Evolutionary conservation across 2,797 vertebrate species (phyloP), one percentile per base, ranked within the genome.

Genomic region (Oreortyx pictus): DNA sequence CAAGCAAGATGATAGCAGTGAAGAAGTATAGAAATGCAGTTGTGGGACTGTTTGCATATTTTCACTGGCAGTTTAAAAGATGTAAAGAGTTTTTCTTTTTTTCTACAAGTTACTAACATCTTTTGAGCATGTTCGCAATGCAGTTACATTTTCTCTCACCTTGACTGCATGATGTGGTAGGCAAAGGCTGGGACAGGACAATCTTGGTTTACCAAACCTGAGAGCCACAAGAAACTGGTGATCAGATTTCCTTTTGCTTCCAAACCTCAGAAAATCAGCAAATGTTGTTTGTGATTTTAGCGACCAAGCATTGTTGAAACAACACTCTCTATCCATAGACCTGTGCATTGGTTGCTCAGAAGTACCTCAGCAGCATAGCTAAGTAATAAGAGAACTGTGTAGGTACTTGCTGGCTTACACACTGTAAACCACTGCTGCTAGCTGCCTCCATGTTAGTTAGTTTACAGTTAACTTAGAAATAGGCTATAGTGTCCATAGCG

Each of bases 91-190:
- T 2, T 6, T 5, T 64, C 73, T 56, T 20, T 43, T 52, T 47
- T 37, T 67, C 11, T 8, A 54, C 10, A 5, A n/a, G 11, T 54
- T 57, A 19, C 11, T 59, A 39, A 5, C 20, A 37, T 47, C 18
- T 15, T 15, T 31, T 71, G 25, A 70, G 11, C 9, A 22, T 0
- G 0, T 37, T n/a, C 12, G 8, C 29, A 77, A 5, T 27, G 15
- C 11, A 11, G 22, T 56, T 79, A 70, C 5, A 7, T 16, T 14
- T 70, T 49, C 43, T 49, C 47, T 56, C 5, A 5, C 22, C 31
- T 66, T 25, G 33, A 35, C 11, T 37, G 6, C 6, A 1, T 11
- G 73, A 37, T 5, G 2, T 18, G 7, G 7, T 3, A n/a, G 9
- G 2, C 39, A 90, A 85, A 76, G 39, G 16, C 43, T 60, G 39